These are phyloP conservation scores for Oikopleura dioica DNA, from an alignment of 23 tunicate genomes.

Conservation along the genomic window DNA sequence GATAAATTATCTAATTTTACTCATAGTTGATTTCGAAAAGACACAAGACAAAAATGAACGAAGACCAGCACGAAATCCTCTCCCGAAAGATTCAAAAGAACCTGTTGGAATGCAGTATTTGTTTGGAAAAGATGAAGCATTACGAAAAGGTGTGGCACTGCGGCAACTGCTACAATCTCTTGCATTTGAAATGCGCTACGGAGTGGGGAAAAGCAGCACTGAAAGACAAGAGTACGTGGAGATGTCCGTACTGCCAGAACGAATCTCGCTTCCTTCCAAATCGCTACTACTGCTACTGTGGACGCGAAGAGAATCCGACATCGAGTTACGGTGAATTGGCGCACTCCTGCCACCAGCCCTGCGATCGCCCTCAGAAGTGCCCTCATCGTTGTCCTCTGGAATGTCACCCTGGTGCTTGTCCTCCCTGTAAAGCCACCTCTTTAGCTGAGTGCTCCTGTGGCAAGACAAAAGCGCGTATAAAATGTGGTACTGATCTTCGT, in stretches of 20 bases:
- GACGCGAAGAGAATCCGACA: constrained; percentile 33
- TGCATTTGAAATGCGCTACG: constrained; percentile 67
- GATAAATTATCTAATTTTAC: too few species aligned
- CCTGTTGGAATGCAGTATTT: constrained; percentile 85
- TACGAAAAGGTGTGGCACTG: constrained; percentile 65
- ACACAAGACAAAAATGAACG: too few species aligned
- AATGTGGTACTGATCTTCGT: too few species aligned
- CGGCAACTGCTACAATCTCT: constrained; percentile 33
- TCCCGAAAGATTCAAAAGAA: too few species aligned
- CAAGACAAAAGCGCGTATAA: too few species aligned
- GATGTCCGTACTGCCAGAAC: constrained; percentile 80
- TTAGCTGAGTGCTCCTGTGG: background rate
- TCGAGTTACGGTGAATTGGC: constrained; percentile 45
- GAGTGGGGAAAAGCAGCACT: constrained; percentile 75
- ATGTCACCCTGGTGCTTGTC: background rate
- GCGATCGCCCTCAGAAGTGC: constrained; percentile 30
- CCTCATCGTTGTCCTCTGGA: constrained; percentile 34
- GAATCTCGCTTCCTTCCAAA: constrained; percentile 31
- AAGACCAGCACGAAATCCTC: too few species aligned
- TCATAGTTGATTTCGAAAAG: too few species aligned
- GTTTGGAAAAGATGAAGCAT: constrained; percentile 47
- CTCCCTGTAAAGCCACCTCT: background rate
- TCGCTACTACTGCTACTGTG: constrained; percentile 56
- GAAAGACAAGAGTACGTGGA: constrained; percentile 36
- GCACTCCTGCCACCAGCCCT: constrained; percentile 61